Evolutionary conservation across 2,888 invertebrate genomes (phyloP).

Genomic region (Lasioglossum marginatum): DNA sequence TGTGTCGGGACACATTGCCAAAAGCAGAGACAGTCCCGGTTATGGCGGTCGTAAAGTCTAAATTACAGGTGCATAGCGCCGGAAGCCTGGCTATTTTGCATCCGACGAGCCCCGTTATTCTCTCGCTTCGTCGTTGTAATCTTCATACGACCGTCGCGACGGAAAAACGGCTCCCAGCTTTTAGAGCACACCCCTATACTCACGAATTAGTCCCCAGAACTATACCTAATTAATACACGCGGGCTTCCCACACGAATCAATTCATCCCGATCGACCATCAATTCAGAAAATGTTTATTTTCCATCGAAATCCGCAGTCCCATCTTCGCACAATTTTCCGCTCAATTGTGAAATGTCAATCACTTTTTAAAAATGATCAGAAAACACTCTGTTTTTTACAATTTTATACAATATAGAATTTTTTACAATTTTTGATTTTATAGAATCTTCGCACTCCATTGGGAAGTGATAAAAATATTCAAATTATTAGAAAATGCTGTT

Average conservation of each 20-base stretch:
- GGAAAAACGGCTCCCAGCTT: conserved; percentile 41
- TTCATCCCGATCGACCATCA: too few relatives aligned
- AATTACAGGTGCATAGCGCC: conserved; percentile 64
- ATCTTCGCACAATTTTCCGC: too few relatives aligned
- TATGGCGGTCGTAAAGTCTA: conserved; percentile 68
- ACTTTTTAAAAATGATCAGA: too few relatives aligned
- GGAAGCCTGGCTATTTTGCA: conserved; percentile 53
- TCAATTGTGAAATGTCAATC: too few relatives aligned
- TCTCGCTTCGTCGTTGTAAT: conserved; percentile 41
- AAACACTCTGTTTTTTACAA: too few relatives aligned
- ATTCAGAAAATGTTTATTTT: not conserved
- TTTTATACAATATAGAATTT: too few relatives aligned
- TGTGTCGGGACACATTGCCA: conserved; percentile 54
- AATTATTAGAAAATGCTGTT: too few relatives aligned
- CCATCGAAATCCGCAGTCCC: too few relatives aligned
- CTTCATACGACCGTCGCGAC: conserved; percentile 27
- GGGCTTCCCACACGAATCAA: not conserved
- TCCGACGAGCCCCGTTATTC: conserved; percentile 47
- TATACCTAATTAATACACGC: conserved; percentile 37
- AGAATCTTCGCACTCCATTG: too few relatives aligned
- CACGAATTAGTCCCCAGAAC: conserved; percentile 36
- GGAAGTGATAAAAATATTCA: too few relatives aligned
- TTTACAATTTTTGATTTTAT: too few relatives aligned
- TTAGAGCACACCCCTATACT: conserved; percentile 5
- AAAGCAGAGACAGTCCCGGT: conserved; percentile 62